A percentile compares a stretch with the other conserved stretches of the same genome.
Evolutionary conservation across 1,140 invertebrate genomes (phyloP).

Genomic region (Agrypnia vestita): DNA sequence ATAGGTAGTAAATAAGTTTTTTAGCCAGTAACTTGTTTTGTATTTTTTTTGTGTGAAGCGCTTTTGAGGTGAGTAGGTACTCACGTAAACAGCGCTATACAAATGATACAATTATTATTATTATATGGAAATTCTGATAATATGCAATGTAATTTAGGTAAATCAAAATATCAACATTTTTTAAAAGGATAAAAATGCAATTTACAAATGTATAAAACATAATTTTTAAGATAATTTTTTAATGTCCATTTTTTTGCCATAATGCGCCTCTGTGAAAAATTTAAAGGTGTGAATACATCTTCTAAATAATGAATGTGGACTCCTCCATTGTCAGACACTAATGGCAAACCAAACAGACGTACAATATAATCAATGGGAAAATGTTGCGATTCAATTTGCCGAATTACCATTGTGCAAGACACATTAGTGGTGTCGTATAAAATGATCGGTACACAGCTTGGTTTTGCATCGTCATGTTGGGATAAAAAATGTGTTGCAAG

Average conservation of each 20-base stretch:
- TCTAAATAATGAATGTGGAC: neutral
- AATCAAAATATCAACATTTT: no score
- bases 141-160: no score
- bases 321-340: constrained; percentile 36
- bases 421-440: constrained; percentile 43
- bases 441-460: constrained; percentile 27
- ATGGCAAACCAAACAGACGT: constrained; percentile 21
- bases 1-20: no score
- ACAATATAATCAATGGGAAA: constrained; percentile 41
- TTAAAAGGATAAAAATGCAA: no score
- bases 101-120: no score
- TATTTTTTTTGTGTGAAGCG: no score
- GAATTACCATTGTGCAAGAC: constrained; percentile 31
- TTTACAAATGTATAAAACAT: no score
- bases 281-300: constrained; percentile 46
- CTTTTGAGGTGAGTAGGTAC: no score
- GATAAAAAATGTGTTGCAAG: constrained; percentile 25
- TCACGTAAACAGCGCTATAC: no score
- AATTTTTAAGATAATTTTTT: no score
- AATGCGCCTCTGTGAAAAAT: constrained; percentile 34
- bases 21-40: no score
- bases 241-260: neutral
- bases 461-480: constrained; percentile 15
- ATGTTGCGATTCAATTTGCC: constrained; percentile 46
- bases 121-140: no score